Conservation (phyloP, 2,797 vertebrate genomes). For the Glyptemys insculpta region DNA sequence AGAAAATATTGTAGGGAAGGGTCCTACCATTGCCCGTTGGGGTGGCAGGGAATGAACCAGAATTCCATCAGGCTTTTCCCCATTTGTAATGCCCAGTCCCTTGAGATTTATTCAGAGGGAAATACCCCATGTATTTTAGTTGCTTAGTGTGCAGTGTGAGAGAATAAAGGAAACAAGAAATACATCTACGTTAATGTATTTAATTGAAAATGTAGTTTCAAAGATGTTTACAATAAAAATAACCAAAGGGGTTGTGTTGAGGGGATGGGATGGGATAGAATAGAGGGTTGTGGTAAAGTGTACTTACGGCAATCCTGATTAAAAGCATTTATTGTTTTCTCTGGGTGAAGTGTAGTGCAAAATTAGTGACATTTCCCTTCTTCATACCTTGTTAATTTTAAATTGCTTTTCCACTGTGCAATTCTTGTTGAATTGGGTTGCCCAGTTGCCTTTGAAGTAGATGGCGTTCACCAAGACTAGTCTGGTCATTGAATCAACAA, state of each 20-base stretch:
- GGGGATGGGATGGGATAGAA: accelerated
- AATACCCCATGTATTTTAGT: neutral
- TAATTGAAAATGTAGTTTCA: neutral
- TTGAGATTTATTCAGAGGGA: neutral
- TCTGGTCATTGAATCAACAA: slow-evolving; percentile 77
- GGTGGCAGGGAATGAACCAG: neutral
- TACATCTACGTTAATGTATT: neutral
- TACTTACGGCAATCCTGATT: neutral
- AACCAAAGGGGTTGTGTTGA: accelerated
- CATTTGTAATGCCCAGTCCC: neutral
- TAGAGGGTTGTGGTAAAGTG: accelerated
- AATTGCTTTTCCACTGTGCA: slow-evolving; percentile 86
- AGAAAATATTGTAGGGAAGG: neutral
- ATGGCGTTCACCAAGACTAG: slow-evolving; percentile 91
- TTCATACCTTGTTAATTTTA: slow-evolving; percentile 83
- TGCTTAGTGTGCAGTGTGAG: neutral
- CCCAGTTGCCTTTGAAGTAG: slow-evolving; percentile 94
- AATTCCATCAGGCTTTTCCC: neutral
- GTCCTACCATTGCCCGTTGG: accelerated
- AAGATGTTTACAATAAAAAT: neutral
- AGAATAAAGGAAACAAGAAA: neutral
- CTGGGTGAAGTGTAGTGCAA: neutral
- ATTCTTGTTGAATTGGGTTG: slow-evolving; percentile 76
- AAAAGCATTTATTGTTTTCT: neutral
- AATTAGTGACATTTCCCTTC: accelerated